These are phyloP conservation scores for Acrocephalus scirpaceus DNA, from an alignment of 2,797 vertebrate genomes.

Conservation along the genomic window DNA sequence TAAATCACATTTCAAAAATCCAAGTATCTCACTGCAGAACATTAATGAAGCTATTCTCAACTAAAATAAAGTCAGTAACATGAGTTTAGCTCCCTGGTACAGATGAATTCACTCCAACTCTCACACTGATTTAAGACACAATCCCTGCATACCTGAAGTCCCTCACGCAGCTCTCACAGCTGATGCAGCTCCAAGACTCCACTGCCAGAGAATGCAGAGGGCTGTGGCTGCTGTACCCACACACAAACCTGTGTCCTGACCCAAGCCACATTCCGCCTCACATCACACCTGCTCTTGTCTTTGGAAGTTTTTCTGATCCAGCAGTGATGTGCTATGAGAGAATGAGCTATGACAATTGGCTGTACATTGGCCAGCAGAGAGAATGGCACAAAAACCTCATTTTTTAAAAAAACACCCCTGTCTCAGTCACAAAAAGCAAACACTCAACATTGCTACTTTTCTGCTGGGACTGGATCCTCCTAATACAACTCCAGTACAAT, in stretches of 20 bases:
- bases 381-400: neutral
- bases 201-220: neutral
- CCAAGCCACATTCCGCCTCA: constrained; percentile 19
- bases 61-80: neutral
- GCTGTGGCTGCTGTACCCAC: neutral
- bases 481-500: neutral
- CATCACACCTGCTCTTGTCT: neutral
- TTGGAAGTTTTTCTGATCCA: neutral
- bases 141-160: neutral
- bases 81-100: neutral
- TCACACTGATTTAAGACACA: neutral
- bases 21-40: neutral
- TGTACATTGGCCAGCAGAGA: neutral
- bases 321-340: constrained; percentile 9
- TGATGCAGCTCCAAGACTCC: neutral
- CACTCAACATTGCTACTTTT: neutral
- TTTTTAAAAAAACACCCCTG: accelerated
- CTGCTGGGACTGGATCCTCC: neutral
- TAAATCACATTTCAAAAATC: neutral
- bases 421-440: neutral
- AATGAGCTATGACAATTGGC: neutral
- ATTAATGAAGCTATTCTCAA: neutral
- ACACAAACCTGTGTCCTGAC: constrained; percentile 11
- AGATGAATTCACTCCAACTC: neutral
- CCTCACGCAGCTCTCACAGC: neutral